These are phyloP conservation scores for Bradypodion ventrale DNA, from an alignment of 2,797 vertebrate species.

Conservation along the genomic window DNA sequence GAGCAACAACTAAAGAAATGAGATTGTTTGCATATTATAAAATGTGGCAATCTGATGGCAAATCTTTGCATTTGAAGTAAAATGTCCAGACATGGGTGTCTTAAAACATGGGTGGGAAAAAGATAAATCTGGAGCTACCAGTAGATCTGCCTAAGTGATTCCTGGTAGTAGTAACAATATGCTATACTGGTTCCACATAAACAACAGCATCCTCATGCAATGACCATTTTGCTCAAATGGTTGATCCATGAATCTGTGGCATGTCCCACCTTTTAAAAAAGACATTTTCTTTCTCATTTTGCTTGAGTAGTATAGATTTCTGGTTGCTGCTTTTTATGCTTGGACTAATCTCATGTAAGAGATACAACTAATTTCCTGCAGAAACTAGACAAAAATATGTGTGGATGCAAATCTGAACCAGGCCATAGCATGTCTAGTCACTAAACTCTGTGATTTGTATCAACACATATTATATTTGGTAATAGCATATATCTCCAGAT, in stretches of 20 bases:
- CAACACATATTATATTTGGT: too few species aligned
- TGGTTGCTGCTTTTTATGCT: neutral
- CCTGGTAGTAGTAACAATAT: neutral
- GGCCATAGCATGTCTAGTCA: too few species aligned
- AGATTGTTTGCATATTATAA: neutral
- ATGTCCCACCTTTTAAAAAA: neutral
- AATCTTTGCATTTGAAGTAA: constrained; percentile 20
- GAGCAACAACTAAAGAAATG: neutral
- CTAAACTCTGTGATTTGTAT: too few species aligned
- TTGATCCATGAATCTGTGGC: neutral
- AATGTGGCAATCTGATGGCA: neutral
- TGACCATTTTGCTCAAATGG: neutral
- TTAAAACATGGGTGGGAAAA: neutral
- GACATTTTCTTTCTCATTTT: neutral
- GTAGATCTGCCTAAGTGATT: neutral
- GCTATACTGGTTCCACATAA: neutral
- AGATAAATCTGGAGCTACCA: neutral
- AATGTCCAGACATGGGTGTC: fast-evolving
- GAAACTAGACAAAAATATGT: too few species aligned
- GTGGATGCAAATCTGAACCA: too few species aligned
- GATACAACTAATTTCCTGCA: too few species aligned
- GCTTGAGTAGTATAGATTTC: neutral
- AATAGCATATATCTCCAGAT: too few species aligned
- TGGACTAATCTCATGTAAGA: neutral
- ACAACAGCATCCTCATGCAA: neutral